Evolutionary conservation across 2,113 vertebrate genomes (phyloP), one percentile per base, ranked within the genome.

Genomic region (Camelus bactrianus): DNA sequence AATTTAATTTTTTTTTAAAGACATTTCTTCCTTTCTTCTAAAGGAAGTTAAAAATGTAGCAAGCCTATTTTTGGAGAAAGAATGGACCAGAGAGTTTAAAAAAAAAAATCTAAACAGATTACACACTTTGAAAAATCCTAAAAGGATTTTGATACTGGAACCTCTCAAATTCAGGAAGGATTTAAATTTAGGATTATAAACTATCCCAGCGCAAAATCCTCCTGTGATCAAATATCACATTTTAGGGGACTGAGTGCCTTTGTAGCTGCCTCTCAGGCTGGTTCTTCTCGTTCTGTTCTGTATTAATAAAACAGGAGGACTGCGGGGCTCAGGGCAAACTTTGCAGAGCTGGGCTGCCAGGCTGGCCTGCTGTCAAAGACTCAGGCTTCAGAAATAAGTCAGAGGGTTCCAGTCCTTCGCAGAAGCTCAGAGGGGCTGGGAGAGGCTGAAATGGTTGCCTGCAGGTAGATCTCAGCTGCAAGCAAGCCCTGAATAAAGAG

Each of bases 101-200:
- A 17, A 4, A 4, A 22, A 86, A 86, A 80, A 82, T 72, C 82
- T 97, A 94, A 98, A 96, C 91, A 93, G 96, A 97, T 97, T 98
- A 96, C 64, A 96, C 73, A 97, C 94, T 94, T 97, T 88, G 83
- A 93, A 95, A 95, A 92, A 89, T 93, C 76, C 94, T 97, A 95
- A 98, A 97, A 94, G 94, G 97, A 96, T 96, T 96, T 95, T 94
- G 95, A 94, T 93, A 88, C 94, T 96, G 89, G 93, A 92, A 96
- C 48, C 65, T 96, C 89, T 98, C 97, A 98, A 95, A 98, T 93
- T 97, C 93, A 72, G 95, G 87, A 98, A 93, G 96, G 87, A 98
- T 96, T 97, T 97, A 96, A 93, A 96, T 97, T 97, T 94, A 86
- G 81, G 92, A 96, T 97, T 92, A 92, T 90, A 93, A 96, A 28